These are phyloP conservation scores for Lampropteryx suffumata DNA, from an alignment of 2,888 invertebrate genomes.

Conservation along the genomic window DNA sequence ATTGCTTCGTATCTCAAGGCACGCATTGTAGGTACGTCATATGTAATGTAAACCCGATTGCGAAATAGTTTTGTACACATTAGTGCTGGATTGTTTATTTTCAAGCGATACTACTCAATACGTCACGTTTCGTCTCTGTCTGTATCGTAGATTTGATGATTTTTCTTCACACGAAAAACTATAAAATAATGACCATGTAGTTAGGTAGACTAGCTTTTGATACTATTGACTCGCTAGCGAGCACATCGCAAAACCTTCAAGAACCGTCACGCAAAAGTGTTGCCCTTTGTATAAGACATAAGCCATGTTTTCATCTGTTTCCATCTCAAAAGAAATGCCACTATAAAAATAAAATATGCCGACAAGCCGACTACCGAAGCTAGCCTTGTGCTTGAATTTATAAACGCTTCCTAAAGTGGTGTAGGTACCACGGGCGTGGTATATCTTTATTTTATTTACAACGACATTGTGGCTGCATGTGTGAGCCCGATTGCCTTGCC, in stretches of 20 bases:
- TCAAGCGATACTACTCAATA: no score
- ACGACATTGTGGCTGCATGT: slow-evolving; percentile 22
- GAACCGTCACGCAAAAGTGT: no score
- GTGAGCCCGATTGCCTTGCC: slow-evolving; percentile 24
- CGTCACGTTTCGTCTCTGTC: no score
- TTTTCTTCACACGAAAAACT: no score
- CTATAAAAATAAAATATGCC: slow-evolving; percentile 1
- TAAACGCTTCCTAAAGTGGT: slow-evolving; percentile 31
- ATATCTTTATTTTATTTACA: slow-evolving; percentile 16
- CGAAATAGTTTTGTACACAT: no score
- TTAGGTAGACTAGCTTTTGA: no score
- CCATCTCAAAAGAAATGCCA: neutral
- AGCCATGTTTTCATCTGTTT: neutral
- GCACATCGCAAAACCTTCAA: no score
- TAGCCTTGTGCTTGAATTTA: slow-evolving; percentile 25
- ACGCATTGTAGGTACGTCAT: slow-evolving; percentile 12
- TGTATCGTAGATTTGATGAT: no score
- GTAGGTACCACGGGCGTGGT: slow-evolving; percentile 4
- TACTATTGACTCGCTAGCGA: no score
- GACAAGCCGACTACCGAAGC: slow-evolving; percentile 6
- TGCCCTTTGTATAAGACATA: no score
- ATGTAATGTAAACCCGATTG: slow-evolving; percentile 13
- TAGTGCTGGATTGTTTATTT: no score
- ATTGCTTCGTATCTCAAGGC: neutral
- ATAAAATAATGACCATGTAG: no score